phyloP scores from a whole-genome alignment of 2,888 invertebrate genomes.

The Sabatieria punctata region DNA sequence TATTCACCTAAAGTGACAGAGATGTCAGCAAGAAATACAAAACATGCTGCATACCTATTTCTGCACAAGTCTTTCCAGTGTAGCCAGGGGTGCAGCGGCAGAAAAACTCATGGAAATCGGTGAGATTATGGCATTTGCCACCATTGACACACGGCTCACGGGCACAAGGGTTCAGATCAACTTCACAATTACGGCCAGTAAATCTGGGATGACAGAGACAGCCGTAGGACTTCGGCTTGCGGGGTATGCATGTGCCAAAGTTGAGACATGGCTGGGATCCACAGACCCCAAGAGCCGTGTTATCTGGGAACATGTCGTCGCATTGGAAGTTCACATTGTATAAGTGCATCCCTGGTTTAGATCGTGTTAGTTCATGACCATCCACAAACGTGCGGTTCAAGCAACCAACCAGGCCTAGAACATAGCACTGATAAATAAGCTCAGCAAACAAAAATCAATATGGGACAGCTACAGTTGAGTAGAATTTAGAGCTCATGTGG shows the following conservation, averaged over 20 bases:
- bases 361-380: slow-evolving; percentile 49
- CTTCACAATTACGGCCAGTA: slow-evolving; percentile 58
- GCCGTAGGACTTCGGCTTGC: slow-evolving; percentile 42
- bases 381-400: slow-evolving; percentile 67
- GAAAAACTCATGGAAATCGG: slow-evolving; percentile 49
- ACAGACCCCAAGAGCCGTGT: slow-evolving; percentile 46
- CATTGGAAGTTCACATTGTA: slow-evolving; percentile 34
- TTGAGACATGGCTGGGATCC: slow-evolving; percentile 62
- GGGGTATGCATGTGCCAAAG: slow-evolving; percentile 45
- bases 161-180: slow-evolving; percentile 69
- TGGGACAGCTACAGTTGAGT: too few relatives aligned
- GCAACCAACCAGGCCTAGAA: slow-evolving; percentile 80
- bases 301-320: slow-evolving; percentile 25
- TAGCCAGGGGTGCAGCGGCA: slow-evolving; percentile 52
- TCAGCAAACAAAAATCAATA: too few relatives aligned
- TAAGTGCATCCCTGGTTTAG: slow-evolving; percentile 22
- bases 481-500: too few relatives aligned
- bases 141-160: slow-evolving; percentile 69
- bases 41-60: slow-evolving; percentile 38
- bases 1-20: slow-evolving; percentile 47
- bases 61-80: slow-evolving; percentile 58
- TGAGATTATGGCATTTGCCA: slow-evolving; percentile 46
- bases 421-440: too few relatives aligned
- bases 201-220: slow-evolving; percentile 63
- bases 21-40: too few relatives aligned